Evolutionary conservation across 2,888 invertebrate species (phyloP).

Genomic region (Caenorhabditis macrosperma): DNA sequence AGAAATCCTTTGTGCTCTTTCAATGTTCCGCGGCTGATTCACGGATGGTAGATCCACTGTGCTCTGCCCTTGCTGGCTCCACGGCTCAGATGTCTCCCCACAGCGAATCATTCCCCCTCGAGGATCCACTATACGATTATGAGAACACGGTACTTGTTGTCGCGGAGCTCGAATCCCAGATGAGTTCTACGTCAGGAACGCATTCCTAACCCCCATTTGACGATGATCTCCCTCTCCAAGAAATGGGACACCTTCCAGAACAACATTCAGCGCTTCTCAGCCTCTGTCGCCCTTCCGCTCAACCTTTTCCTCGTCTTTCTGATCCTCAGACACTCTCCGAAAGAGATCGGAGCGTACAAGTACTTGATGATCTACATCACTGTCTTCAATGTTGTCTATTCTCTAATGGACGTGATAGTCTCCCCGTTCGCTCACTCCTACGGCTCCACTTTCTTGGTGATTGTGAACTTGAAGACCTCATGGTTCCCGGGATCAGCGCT

Average conservation of each 20-base stretch:
- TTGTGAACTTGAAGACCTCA: conserved; percentile 27
- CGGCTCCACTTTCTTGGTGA: conserved; percentile 29
- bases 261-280: conserved; percentile 1
- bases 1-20: too few relatives aligned
- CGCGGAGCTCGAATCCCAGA: background rate
- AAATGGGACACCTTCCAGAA: background rate
- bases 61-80: too few relatives aligned
- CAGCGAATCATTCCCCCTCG: too few relatives aligned
- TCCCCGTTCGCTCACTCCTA: conserved; percentile 32
- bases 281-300: conserved; percentile 2
- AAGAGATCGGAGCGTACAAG: conserved; percentile 26
- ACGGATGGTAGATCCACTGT: too few relatives aligned
- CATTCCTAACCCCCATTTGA: background rate
- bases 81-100: background rate
- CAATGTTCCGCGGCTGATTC: too few relatives aligned
- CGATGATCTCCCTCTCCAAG: background rate
- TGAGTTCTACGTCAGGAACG: background rate
- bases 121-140: background rate
- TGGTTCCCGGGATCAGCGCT: background rate
- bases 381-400: conserved; percentile 13
- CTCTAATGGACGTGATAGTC: conserved; percentile 20
- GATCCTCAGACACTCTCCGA: conserved; percentile 31
- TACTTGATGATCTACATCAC: conserved; percentile 37
- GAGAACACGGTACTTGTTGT: background rate
- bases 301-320: conserved; percentile 23